Base-by-base conservation (phyloP, 2,888 invertebrate genomes). In the Phania funesta region DNA sequence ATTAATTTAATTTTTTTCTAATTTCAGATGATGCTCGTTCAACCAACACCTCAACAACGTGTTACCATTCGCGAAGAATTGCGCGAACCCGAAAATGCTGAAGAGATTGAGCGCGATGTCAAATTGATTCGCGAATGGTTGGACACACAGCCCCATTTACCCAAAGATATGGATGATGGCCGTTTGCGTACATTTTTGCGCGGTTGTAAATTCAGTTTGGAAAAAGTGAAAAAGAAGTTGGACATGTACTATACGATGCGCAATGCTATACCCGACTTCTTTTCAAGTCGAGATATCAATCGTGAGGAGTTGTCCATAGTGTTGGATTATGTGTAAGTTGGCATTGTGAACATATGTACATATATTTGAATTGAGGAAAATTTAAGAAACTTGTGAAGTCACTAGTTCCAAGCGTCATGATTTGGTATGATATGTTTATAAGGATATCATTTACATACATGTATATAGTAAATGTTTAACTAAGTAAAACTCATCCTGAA, bases 161-260 rank as follows among this genome's bases (percentile, higher is more conserved):
- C 94, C 5, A 92, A 93, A 85, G 93, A 93, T 85, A 92, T 94
- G 91, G 93, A 96, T 91, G 96, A 96, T 90, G 92, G 93, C 86
- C 93, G 95, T 76, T 92, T 96, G 84, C 93, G 95, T 93, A 96
- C 95, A 71, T 96, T 96, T 92, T 93, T 97, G 82, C 93, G 96
- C 13, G 96, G 96, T 26, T 95, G 96, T 92, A 96, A 96, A 92
- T 96, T 96, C 91, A 96, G 96, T 68, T 89, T 96, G 89, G 96
- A 96, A 91, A 96, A 95, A 91, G 94, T 95, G 90, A 96, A 96
- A 91, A 93, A 93, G 87, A 96, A 96, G 91, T 91, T 96, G 87
- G 96, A 96, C 90, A 96, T 96, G 95, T 96, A 96, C 91, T 96
- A 96, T 90, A 96, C 96, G 9, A 95, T 96, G 95, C 93, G 96